A percentile compares a stretch with the other conserved stretches of the same genome.
Evolutionary conservation across 2,797 vertebrate genomes (phyloP).

Genomic region (Sphaeramia orbicularis): DNA sequence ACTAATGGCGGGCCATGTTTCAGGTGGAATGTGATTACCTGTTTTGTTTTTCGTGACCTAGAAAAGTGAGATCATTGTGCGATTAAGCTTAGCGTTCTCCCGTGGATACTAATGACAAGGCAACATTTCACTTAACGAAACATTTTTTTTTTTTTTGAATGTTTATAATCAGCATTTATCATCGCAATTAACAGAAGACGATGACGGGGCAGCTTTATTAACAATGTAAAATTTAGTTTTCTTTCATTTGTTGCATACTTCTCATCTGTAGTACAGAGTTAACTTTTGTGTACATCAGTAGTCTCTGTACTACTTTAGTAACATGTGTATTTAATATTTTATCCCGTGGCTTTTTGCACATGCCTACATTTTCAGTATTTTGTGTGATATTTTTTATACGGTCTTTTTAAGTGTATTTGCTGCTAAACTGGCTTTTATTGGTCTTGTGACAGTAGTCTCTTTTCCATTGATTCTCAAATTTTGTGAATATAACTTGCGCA

Average conservation of each 20-base stretch:
- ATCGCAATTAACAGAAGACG: conserved; percentile 57
- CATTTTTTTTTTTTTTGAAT: conserved; percentile 31
- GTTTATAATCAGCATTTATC: conserved; percentile 61
- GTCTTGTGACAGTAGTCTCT: too few species aligned
- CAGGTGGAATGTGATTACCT: conserved; percentile 63
- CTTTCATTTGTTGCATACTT: conserved; percentile 39
- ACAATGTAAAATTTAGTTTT: conserved; percentile 32
- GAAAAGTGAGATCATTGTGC: conserved; percentile 75
- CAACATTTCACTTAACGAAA: conserved; percentile 47
- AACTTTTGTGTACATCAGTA: too few species aligned
- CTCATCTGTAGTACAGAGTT: neutral
- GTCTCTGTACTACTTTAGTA: too few species aligned
- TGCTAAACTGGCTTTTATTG: too few species aligned
- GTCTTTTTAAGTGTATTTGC: too few species aligned
- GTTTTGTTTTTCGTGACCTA: conserved; percentile 69
- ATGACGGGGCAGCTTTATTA: conserved; percentile 20
- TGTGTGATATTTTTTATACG: too few species aligned
- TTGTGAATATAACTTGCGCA: too few species aligned
- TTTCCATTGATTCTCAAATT: too few species aligned
- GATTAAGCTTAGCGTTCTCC: conserved; percentile 59
- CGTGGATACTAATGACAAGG: conserved; percentile 49
- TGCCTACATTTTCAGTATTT: too few species aligned
- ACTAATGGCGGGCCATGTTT: conserved; percentile 67
- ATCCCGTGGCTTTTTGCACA: too few species aligned
- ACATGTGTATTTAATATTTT: too few species aligned